phyloP scores from a whole-genome alignment of 2,113 vertebrate species.

The Protobothrops flavoviridis region DNA sequence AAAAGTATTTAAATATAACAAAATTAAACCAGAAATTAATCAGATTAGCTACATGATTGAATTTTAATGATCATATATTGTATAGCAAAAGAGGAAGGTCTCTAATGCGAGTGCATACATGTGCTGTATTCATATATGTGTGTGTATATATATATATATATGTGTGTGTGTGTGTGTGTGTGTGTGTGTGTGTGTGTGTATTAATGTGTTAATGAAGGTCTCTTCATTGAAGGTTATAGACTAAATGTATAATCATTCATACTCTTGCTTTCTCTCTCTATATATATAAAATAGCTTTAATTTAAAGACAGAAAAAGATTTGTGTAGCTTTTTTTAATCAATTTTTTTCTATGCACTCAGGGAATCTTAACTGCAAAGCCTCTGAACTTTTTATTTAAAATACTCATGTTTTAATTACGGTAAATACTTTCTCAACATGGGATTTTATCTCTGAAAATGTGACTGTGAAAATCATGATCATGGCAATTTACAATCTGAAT shows the following conservation, averaged over 20 bases:
- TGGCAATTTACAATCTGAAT: not conserved
- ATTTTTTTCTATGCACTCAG: not conserved
- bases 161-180: no score
- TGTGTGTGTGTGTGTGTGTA: not conserved
- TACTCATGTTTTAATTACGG: constrained; percentile 6
- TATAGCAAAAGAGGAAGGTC: not conserved
- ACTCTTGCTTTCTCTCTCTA: not conserved
- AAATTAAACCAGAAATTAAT: not conserved
- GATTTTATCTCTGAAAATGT: not conserved
- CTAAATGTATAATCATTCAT: not conserved
- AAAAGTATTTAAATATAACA: not conserved
- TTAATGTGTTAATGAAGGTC: not conserved
- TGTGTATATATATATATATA: not conserved
- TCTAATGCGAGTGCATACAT: not conserved
- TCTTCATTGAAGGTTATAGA: not conserved
- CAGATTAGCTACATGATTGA: not conserved
- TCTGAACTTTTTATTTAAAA: constrained; percentile 1
- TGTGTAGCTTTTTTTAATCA: constrained; percentile 6
- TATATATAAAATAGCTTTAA: not conserved
- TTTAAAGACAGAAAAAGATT: not conserved
- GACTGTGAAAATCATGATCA: not conserved
- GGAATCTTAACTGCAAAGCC: constrained; percentile 4
- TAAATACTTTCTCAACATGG: not conserved
- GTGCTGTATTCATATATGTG: not conserved
- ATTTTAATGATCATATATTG: not conserved